A percentile compares a stretch with the other conserved stretches of the same genome.
These are phyloP conservation scores for Limnephilus rhombicus DNA, from an alignment of 2,888 invertebrate genomes.

Conservation along the genomic window DNA sequence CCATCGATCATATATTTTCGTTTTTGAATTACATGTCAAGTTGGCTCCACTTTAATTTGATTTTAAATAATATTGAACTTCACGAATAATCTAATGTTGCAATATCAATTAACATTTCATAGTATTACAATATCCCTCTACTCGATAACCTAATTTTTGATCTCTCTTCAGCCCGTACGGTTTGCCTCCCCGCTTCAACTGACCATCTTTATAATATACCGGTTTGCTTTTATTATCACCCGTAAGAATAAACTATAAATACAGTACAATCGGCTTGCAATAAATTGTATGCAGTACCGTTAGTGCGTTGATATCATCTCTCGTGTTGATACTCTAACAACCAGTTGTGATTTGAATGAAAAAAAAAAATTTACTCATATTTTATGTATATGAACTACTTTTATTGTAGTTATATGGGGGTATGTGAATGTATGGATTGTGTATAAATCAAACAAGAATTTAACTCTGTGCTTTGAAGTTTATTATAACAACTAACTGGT, in stretches of 20 bases:
- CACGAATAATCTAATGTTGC: neutral
- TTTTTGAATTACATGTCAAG: neutral
- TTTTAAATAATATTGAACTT: neutral
- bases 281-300: neutral
- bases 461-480: too few relatives aligned
- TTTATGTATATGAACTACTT: neutral
- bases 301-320: neutral
- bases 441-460: too few relatives aligned
- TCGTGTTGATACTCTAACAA: neutral
- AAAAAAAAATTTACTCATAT: neutral
- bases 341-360: neutral
- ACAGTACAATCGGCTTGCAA: neutral
- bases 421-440: too few relatives aligned
- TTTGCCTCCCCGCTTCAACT: neutral
- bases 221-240: neutral
- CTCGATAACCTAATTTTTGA: neutral
- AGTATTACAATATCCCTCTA: neutral
- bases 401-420: neutral
- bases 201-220: neutral
- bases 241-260: neutral
- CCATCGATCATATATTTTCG: neutral
- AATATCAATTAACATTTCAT: slow-evolving; percentile 1
- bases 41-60: neutral
- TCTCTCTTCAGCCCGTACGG: neutral
- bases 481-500: too few relatives aligned